Conservation (phyloP, 2,888 invertebrate species). For the Drepana falcataria region DNA sequence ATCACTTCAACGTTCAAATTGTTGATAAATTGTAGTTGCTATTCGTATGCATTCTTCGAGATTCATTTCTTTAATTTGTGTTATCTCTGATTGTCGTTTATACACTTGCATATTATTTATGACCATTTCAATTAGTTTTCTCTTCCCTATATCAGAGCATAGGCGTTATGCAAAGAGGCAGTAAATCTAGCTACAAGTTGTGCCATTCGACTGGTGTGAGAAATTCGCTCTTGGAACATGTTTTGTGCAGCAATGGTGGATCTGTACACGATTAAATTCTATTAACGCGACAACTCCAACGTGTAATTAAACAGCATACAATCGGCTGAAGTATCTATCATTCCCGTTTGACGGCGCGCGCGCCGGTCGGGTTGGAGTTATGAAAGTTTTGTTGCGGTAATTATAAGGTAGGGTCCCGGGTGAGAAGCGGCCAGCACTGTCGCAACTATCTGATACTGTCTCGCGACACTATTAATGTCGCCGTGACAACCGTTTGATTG, state of each 20-base stretch:
- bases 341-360: slow-evolving; percentile 53
- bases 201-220: slow-evolving; percentile 3
- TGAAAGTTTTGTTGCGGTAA: slow-evolving; percentile 67
- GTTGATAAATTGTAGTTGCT: not conserved
- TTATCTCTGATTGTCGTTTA: not conserved
- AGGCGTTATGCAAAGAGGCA: not conserved
- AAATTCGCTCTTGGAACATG: slow-evolving; percentile 28
- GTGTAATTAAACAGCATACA: slow-evolving; percentile 61
- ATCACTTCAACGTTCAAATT: not conserved
- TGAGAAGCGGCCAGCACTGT: slow-evolving; percentile 13
- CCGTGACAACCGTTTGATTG: slow-evolving; percentile 61
- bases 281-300: slow-evolving; percentile 62
- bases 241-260: slow-evolving; percentile 31
- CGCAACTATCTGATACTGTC: slow-evolving; percentile 47
- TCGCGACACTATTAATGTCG: slow-evolving; percentile 57
- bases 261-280: slow-evolving; percentile 66
- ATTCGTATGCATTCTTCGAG: too few species aligned
- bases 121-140: not conserved
- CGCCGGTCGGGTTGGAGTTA: slow-evolving; percentile 37
- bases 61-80: not conserved
- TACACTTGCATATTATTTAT: not conserved
- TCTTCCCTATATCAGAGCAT: not conserved
- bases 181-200: not conserved
- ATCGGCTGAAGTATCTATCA: slow-evolving; percentile 66
- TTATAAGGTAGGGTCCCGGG: slow-evolving; percentile 45